Evolutionary conservation across 2,888 invertebrate genomes (phyloP).

Genomic region (Drosophila melanosoma): DNA sequence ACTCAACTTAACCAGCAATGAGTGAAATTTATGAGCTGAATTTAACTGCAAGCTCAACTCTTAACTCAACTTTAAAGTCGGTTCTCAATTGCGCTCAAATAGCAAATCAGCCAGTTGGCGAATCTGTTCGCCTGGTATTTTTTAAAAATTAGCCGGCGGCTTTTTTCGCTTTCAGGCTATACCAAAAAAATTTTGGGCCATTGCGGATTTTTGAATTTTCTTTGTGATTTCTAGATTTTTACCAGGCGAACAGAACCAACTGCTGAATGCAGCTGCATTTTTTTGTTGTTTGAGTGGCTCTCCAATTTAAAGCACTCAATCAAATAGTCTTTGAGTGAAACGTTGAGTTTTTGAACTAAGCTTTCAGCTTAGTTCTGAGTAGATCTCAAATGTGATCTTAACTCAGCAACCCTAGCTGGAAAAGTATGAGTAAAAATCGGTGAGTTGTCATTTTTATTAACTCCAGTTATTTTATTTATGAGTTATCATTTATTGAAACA

Average conservation of each 20-base stretch:
- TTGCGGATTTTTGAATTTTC: background rate
- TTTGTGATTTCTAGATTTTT: background rate
- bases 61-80: background rate
- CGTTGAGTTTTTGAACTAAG: background rate
- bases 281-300: background rate
- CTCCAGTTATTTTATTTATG: slow-evolving; percentile 15
- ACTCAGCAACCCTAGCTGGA: background rate
- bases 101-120: background rate
- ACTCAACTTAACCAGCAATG: background rate
- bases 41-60: background rate
- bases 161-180: background rate
- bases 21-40: background rate
- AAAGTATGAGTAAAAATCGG: background rate
- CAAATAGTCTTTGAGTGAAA: background rate
- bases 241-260: background rate
- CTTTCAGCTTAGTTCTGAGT: background rate
- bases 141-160: background rate
- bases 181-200: background rate
- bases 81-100: background rate
- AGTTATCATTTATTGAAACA: slow-evolving; percentile 50
- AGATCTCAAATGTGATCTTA: background rate
- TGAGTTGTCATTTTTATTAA: background rate
- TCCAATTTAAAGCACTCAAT: background rate
- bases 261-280: background rate
- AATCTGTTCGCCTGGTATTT: background rate